Base-by-base conservation (phyloP, 2,888 invertebrate species). In the Norana najaformis region DNA sequence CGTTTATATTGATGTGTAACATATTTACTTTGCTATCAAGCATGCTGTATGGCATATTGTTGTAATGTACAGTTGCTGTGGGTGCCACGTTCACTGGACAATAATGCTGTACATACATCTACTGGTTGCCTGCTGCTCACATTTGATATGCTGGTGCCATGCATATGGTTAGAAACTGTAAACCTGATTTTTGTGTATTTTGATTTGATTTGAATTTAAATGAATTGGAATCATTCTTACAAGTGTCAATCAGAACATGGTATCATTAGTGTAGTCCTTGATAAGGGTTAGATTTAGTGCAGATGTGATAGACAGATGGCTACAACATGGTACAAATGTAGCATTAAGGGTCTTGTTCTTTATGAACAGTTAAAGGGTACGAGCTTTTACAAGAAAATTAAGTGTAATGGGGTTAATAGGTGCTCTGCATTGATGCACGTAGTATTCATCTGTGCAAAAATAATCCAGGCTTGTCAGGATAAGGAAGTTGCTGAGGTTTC, bases 111-210 rank as follows among this genome's bases (percentile, higher is more conserved):
- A 69, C n/a, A 69, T 69, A 69, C 69, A 69, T 69, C 8, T 69
- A 69, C 69, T 69, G 69, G 69, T 69, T 69, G 69, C 69, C 69
- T 69, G 69, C 69, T 69, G 69, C 69, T 69, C 69, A 69, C 69
- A 69, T n/a, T 69, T n/a, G n/a, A 69, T 69, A 69, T 69, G 69
- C 69, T 69, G n/a, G 69, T 69, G n/a, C n/a, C 69, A 13, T 69
- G 69, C 69, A n/a, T 69, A 69, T 69, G 69, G 69, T 69, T 69
- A n/a, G 69, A 69, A 53, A 69, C 69, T 69, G 69, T 69, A 69
- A n/a, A n/a, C 69, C 30, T 69, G 69, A 69, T 69, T 69, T 69
- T 30, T n/a, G 69, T 69, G 69, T n/a, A 69, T 69, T n/a, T 69
- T 69, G 30, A 69, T 47, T 47, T 47, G 47, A 47, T 69, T 69